A percentile compares a stretch with the other conserved stretches of the same genome.
Evolutionary conservation across 2,113 vertebrate species (phyloP).

Genomic region (Gymnobelideus leadbeateri): DNA sequence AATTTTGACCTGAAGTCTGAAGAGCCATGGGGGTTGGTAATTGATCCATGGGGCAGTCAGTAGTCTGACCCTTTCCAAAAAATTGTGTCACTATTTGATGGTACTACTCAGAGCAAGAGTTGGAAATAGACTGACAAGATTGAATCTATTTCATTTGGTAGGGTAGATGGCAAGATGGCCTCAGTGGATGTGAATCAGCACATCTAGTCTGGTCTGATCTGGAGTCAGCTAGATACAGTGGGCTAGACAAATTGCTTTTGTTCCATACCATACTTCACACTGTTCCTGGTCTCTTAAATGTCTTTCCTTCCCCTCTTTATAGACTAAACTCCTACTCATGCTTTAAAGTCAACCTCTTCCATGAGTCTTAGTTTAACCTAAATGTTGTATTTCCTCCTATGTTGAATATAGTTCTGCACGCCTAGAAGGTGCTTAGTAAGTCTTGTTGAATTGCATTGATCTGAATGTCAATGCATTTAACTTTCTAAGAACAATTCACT

Average conservation of each 20-base stretch:
- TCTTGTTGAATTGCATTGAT: neutral
- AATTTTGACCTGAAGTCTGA: neutral
- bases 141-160: neutral
- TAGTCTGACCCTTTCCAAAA: neutral
- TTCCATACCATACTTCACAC: neutral
- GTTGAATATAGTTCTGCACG: neutral
- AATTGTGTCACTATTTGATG: neutral
- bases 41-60: neutral
- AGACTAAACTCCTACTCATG: neutral
- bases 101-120: neutral
- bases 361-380: neutral
- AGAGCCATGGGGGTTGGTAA: neutral
- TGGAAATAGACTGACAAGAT: neutral
- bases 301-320: neutral
- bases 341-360: neutral
- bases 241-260: neutral
- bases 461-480: neutral
- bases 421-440: neutral
- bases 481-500: neutral
- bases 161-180: neutral
- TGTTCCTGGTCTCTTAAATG: neutral
- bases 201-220: neutral
- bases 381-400: neutral
- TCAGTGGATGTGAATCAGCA: neutral
- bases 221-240: neutral